Evolutionary conservation across 2,113 vertebrate species (phyloP).

Genomic region (Arothron firmamentum): DNA sequence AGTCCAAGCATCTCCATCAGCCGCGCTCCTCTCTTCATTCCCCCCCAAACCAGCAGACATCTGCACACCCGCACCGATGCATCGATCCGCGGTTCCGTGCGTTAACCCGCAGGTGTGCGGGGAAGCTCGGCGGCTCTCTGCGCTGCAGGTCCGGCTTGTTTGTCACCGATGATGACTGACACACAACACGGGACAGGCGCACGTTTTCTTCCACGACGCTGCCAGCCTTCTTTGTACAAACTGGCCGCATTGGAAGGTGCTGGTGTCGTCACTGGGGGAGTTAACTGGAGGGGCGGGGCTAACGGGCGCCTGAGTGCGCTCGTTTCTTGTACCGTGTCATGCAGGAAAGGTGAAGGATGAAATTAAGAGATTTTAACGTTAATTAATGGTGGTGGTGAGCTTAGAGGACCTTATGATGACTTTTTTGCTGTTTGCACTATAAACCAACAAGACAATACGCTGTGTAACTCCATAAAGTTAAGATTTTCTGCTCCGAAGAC

Average conservation of each 20-base stretch:
- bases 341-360: not conserved
- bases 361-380: not conserved
- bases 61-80: slow-evolving; percentile 6
- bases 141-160: not conserved
- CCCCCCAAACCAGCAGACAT: slow-evolving; percentile 13
- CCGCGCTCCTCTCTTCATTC: slow-evolving; percentile 23
- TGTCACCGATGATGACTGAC: slow-evolving; percentile 13
- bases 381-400: not conserved
- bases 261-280: slow-evolving; percentile 53
- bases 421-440: too few species aligned
- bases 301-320: slow-evolving; percentile 6
- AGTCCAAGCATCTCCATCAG: slow-evolving; percentile 6
- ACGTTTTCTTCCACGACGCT: slow-evolving; percentile 46
- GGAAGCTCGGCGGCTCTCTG: not conserved
- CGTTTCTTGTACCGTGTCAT: slow-evolving; percentile 3
- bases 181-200: slow-evolving; percentile 15
- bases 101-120: too few species aligned
- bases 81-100: not conserved
- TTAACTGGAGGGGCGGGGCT: slow-evolving; percentile 49
- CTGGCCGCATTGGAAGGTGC: slow-evolving; percentile 54
- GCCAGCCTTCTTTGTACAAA: slow-evolving; percentile 32
- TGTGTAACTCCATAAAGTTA: not conserved
- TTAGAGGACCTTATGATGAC: not conserved
- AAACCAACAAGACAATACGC: too few species aligned
- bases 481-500: not conserved